Evolutionary conservation across 2,888 invertebrate species (phyloP).

Genomic region (Tribolium freemani): DNA sequence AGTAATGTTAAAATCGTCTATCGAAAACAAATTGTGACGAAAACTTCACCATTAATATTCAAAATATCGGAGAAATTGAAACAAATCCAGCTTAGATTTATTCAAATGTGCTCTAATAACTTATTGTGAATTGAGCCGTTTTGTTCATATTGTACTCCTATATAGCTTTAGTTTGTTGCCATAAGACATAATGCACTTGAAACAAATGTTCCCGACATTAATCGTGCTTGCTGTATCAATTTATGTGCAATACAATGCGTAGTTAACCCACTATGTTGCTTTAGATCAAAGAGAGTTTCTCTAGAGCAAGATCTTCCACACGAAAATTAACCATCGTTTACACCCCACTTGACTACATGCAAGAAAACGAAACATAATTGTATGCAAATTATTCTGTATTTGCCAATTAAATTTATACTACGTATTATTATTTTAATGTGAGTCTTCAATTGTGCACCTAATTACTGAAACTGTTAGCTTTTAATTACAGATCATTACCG

Average conservation of each 20-base stretch:
- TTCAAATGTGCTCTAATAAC: too few relatives aligned
- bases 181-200: too few relatives aligned
- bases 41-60: too few relatives aligned
- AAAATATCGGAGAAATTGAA: too few relatives aligned
- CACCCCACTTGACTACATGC: not conserved
- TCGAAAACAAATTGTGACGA: too few relatives aligned
- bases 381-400: slow-evolving; percentile 5
- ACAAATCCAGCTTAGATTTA: too few relatives aligned
- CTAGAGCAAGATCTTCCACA: not conserved
- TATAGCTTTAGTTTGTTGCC: too few relatives aligned
- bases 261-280: not conserved
- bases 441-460: not conserved
- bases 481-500: slow-evolving; percentile 11
- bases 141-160: too few relatives aligned
- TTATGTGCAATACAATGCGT: not conserved
- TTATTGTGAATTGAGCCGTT: too few relatives aligned
- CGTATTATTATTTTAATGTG: slow-evolving; percentile 24
- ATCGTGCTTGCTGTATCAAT: not conserved
- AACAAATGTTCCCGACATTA: not conserved
- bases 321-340: not conserved
- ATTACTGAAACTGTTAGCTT: slow-evolving; percentile 15
- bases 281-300: not conserved
- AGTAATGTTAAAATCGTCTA: too few relatives aligned
- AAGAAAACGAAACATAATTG: not conserved
- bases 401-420: slow-evolving; percentile 4